Evolutionary conservation across 2,888 invertebrate species (phyloP).

Genomic region (Lithophane leautieri): DNA sequence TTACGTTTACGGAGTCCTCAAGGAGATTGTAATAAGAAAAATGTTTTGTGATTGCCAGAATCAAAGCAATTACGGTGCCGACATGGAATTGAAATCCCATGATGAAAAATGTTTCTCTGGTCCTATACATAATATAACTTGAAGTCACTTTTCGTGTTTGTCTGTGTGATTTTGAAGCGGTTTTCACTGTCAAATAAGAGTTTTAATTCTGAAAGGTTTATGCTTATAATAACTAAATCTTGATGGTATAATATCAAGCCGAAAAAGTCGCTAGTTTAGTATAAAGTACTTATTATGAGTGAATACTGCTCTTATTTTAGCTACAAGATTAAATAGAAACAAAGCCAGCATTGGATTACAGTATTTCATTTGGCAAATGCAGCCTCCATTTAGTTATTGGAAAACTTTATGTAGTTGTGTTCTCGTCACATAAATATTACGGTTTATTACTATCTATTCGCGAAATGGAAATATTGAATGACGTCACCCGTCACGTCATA

Average conservation of each 20-base stretch:
- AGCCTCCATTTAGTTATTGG: constrained; percentile 72
- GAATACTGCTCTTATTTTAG: neutral
- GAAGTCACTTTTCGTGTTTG: neutral
- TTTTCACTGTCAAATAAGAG: neutral
- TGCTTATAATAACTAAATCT: neutral
- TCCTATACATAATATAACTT: neutral
- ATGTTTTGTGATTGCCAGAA: neutral
- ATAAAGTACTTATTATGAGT: neutral
- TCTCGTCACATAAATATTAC: constrained; percentile 64
- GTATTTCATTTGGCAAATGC: constrained; percentile 73
- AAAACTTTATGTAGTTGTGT: constrained; percentile 63
- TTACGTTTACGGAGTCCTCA: neutral
- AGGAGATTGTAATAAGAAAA: neutral
- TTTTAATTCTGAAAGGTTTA: neutral
- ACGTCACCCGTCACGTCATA: constrained; percentile 49
- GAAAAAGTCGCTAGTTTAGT: no score
- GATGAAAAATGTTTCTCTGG: neutral
- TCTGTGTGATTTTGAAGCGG: neutral
- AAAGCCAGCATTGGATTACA: constrained; percentile 53
- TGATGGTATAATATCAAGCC: neutral
- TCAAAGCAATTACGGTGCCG: neutral
- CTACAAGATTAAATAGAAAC: constrained; percentile 42
- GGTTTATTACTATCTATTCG: constrained; percentile 59
- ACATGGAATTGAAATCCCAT: neutral
- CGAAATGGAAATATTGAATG: constrained; percentile 54